Evolutionary conservation across 2,888 invertebrate genomes (phyloP).

Genomic region (Eilema caniola): DNA sequence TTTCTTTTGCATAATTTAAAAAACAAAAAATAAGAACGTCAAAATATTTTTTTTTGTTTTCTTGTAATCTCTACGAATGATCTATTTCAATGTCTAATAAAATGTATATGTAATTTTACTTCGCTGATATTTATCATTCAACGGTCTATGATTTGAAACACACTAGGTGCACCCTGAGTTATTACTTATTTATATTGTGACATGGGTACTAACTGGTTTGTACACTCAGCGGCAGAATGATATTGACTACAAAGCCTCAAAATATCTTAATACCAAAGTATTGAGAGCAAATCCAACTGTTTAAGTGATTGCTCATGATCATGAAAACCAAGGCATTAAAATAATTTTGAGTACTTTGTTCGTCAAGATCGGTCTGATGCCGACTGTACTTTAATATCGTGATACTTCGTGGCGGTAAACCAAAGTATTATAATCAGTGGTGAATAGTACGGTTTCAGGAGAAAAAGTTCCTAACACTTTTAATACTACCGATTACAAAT

Average conservation of each 20-base stretch:
- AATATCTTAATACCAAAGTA: no score
- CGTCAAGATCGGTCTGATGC: no score
- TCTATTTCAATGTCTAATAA: neutral
- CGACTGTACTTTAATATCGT: slow-evolving; percentile 38
- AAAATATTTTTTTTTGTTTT: neutral
- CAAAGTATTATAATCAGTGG: slow-evolving; percentile 70
- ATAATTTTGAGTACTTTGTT: no score
- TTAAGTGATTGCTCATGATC: no score
- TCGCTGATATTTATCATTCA: neutral
- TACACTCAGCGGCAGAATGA: no score
- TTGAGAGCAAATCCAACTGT: no score
- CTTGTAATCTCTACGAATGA: neutral
- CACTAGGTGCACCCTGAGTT: slow-evolving; percentile 23
- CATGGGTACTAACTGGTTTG: slow-evolving; percentile 39
- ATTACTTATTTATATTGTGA: slow-evolving; percentile 25
- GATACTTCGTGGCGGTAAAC: slow-evolving; percentile 59
- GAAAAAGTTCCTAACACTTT: slow-evolving; percentile 73
- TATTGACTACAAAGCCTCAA: no score
- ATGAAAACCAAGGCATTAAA: no score
- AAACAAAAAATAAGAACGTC: neutral
- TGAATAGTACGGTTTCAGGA: slow-evolving; percentile 61
- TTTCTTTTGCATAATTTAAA: neutral
- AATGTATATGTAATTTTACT: neutral
- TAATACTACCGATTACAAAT: slow-evolving; percentile 43
- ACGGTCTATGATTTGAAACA: neutral